A percentile compares a stretch with the other conserved stretches of the same genome.
Evolutionary conservation across 2,888 invertebrate species (phyloP).

Genomic region (Machimus rusticus): DNA sequence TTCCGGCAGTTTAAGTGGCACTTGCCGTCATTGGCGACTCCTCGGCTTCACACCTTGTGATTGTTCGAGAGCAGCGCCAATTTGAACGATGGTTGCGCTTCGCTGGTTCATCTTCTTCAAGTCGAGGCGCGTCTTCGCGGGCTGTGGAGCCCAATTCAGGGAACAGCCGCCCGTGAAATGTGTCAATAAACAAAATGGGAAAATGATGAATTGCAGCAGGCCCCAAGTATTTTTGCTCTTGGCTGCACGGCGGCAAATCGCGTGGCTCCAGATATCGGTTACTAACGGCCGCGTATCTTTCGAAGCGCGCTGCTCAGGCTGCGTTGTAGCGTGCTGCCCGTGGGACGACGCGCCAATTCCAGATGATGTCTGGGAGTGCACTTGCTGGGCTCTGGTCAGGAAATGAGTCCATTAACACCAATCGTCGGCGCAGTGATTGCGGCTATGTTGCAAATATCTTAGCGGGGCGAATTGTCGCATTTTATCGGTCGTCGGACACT

Average conservation of each 20-base stretch:
- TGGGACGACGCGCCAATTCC: background rate
- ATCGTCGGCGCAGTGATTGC: background rate
- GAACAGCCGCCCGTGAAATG: background rate
- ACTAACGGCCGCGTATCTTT: background rate
- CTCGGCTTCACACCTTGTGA: background rate
- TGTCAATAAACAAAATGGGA: background rate
- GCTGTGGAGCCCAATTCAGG: background rate
- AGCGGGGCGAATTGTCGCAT: background rate
- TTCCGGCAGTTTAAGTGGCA: background rate
- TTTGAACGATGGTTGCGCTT: background rate
- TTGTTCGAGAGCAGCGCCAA: background rate
- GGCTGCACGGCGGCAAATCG: background rate
- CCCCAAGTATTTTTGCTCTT: background rate
- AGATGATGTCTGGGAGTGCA: background rate
- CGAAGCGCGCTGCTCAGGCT: background rate
- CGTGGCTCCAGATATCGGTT: background rate
- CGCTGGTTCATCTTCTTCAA: background rate
- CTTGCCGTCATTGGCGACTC: background rate
- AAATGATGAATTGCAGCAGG: background rate
- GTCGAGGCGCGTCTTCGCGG: background rate
- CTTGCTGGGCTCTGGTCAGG: background rate
- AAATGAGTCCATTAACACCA: slow-evolving; percentile 16
- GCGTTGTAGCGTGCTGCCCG: background rate
- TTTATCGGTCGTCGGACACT: background rate
- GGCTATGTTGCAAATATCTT: background rate